Percentiles rank a stretch among this genome's conserved stretches.
phyloP scores from a whole-genome alignment of 2,888 invertebrate species.

The Zaprionus obscuricornis region DNA sequence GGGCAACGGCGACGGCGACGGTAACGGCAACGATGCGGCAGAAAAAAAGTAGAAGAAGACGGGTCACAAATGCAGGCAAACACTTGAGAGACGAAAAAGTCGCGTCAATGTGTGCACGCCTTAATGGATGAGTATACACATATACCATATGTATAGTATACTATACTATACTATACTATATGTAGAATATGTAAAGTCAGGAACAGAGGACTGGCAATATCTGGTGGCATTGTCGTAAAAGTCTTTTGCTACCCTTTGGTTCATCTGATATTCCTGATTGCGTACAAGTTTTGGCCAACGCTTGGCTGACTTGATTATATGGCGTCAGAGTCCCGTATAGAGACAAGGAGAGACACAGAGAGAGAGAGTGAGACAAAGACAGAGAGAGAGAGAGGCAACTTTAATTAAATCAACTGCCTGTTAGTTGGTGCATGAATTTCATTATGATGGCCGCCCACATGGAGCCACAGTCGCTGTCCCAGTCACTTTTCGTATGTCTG shows the following conservation, averaged over 20 bases:
- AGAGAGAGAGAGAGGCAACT: too few species aligned
- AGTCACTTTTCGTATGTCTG: background rate
- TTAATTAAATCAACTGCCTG: conserved; percentile 63
- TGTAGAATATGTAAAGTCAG: conserved; percentile 20
- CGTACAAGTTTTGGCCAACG: conserved; percentile 62
- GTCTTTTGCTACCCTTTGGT: conserved; percentile 33
- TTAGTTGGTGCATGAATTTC: conserved; percentile 47
- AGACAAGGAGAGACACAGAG: too few species aligned
- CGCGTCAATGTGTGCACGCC: conserved; percentile 81
- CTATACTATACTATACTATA: too few species aligned
- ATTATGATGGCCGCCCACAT: conserved; percentile 50
- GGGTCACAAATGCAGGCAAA: conserved; percentile 72
- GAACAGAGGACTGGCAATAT: conserved; percentile 13
- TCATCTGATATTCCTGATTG: conserved; percentile 55
- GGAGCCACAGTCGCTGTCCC: conserved; percentile 7
- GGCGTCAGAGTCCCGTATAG: conserved; percentile 51
- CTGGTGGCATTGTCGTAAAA: conserved; percentile 32
- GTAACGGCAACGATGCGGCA: too few species aligned
- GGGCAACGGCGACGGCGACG: conserved; percentile 13
- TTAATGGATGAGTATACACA: conserved; percentile 82
- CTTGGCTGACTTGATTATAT: conserved; percentile 65
- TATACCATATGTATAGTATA: background rate
- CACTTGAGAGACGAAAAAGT: conserved; percentile 71
- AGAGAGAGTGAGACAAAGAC: too few species aligned
- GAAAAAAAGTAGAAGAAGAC: too few species aligned